Evolutionary conservation across 2,113 vertebrate species (phyloP), one percentile per base, ranked within the genome.

Genomic region (Mobula hypostoma): DNA sequence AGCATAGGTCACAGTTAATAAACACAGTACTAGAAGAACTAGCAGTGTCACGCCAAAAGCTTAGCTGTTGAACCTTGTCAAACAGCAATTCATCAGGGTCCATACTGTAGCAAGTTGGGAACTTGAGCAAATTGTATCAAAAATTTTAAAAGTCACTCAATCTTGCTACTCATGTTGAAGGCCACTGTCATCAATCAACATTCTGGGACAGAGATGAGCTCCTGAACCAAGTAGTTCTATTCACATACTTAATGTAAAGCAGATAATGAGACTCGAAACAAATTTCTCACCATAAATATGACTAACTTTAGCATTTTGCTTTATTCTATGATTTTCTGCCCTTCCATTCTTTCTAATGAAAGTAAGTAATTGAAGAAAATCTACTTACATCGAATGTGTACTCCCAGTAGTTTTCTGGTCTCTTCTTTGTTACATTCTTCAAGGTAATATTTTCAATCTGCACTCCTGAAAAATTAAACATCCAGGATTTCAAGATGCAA

Each of bases 391-490:
- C 97, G 97, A 99, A 99, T 40, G 97, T 98, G 96, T 98, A 99
- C 94, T 98, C 98, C 96, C 97, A 96, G 94, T 97, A 97, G 95
- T 97, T 98, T 96, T 98, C 98, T 95, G 97, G 96, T 96, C 97
- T 98, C 96, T 97, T 98, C 95, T 97, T 96, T 94, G 97, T 97
- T 95, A 98, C 96, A 94, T 97, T 96, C 96, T 97, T 98, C 95
- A 98, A 96, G 95, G 97, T 97, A 95, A 99, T 98, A 95, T 97
- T 98, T 95, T 98, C 98, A 95, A 99, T 98, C 95, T 99, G 98
- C 48, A 98, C 98, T 87, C 98, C 98, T 99, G 96, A 95, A 74
- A 48, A 85, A 94, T 19, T 15, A 87, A 58, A 48, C 85, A 79
- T 70, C 2, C 80, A 76, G 66, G 21, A 87, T 40, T 77, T 74